phyloP scores from a whole-genome alignment of 2,888 invertebrate species.

The Lasius fuliginosus region DNA sequence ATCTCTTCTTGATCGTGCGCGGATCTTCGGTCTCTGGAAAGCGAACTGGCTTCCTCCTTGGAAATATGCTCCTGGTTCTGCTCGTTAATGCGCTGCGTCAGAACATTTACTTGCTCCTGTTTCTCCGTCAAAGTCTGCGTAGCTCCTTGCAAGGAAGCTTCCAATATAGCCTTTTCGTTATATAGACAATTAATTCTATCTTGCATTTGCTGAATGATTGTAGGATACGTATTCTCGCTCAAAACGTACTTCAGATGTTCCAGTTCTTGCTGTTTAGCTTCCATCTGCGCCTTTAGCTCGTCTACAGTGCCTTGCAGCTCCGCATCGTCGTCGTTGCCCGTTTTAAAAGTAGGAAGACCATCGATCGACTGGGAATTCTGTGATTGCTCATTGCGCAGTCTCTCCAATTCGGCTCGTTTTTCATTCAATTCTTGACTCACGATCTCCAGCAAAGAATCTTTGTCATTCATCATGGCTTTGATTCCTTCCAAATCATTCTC shows the following conservation, averaged over 20 bases:
- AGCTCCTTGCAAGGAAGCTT: conserved; percentile 73
- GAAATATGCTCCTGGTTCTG: conserved; percentile 64
- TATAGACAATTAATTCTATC: conserved; percentile 81
- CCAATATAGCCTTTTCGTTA: conserved; percentile 78
- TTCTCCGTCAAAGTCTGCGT: conserved; percentile 74
- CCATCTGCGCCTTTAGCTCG: conserved; percentile 80
- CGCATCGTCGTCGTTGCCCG: conserved; percentile 68
- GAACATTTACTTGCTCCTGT: conserved; percentile 70
- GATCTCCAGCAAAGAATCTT: conserved; percentile 59
- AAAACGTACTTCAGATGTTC: conserved; percentile 91
- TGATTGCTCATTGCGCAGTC: conserved; percentile 32
- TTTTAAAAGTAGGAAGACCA: conserved; percentile 76
- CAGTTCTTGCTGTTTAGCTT: conserved; percentile 91
- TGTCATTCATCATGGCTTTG: conserved; percentile 50
- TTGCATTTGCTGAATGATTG: conserved; percentile 84
- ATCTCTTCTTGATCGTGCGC: conserved; percentile 76
- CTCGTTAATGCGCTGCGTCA: conserved; percentile 65
- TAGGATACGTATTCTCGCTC: conserved; percentile 83
- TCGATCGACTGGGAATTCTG: conserved; percentile 59
- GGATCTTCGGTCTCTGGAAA: conserved; percentile 62
- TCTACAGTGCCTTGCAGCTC: conserved; percentile 68
- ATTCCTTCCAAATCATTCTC: conserved; percentile 47
- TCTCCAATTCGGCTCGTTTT: conserved; percentile 69
- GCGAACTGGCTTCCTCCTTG: conserved; percentile 59
- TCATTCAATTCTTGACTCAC: conserved; percentile 61